phyloP scores from a whole-genome alignment of 2,113 vertebrate genomes.

The Crotalus helleri region DNA sequence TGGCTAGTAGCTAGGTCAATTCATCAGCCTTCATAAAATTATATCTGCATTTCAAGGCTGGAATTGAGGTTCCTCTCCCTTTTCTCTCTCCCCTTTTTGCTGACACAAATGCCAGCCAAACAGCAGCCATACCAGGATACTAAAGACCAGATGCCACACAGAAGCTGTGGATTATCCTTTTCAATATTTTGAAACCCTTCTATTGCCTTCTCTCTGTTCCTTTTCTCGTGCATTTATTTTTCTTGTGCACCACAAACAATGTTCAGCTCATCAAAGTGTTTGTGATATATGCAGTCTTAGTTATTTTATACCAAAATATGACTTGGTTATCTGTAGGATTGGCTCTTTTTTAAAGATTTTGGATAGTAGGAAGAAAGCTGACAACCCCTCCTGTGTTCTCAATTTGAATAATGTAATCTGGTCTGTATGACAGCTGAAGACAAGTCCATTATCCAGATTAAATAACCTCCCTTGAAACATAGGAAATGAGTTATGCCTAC shows the following conservation, averaged over 20 bases:
- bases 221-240: not conserved
- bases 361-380: not conserved
- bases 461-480: slow-evolving; percentile 27
- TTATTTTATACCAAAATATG: not conserved
- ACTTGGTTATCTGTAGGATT: not conserved
- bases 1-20: not conserved
- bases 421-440: slow-evolving; percentile 39
- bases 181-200: not conserved
- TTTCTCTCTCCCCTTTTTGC: not conserved
- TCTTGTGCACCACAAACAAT: not conserved
- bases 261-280: not conserved
- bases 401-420: slow-evolving; percentile 42
- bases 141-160: not conserved
- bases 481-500: slow-evolving; percentile 34
- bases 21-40: not conserved
- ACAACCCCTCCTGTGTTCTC: not conserved
- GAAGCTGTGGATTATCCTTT: not conserved
- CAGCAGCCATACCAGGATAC: not conserved
- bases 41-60: not conserved
- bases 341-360: not conserved
- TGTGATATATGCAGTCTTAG: slow-evolving; percentile 16
- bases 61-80: not conserved
- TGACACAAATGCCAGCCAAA: not conserved
- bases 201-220: not conserved
- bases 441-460: slow-evolving; percentile 39